Percentiles rank a stretch among this genome's conserved stretches.
phyloP scores from a whole-genome alignment of 2,113 vertebrate species.

The Herpetotheres cachinnans region DNA sequence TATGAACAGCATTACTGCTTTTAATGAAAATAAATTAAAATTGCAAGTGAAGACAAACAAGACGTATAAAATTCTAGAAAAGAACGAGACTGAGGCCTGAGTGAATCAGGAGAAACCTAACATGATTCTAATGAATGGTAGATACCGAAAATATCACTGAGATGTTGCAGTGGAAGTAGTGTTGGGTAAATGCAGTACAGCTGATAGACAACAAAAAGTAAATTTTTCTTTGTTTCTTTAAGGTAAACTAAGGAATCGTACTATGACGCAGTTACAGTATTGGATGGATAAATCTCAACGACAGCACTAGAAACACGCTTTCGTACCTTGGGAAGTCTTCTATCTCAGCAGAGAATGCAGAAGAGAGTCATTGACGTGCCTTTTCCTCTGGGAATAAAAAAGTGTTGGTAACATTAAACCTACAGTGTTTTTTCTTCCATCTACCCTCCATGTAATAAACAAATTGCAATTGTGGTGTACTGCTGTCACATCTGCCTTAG shows the following conservation, averaged over 20 bases:
- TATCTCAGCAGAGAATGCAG: neutral
- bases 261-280: neutral
- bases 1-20: neutral
- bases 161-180: neutral
- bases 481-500: neutral
- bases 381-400: neutral
- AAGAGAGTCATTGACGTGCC: neutral
- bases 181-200: neutral
- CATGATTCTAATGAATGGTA: neutral
- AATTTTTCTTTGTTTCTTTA: neutral
- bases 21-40: neutral
- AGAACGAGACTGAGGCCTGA: neutral
- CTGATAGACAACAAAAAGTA: neutral
- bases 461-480: neutral
- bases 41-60: neutral
- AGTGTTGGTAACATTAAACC: neutral
- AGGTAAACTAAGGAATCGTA: neutral
- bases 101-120: neutral
- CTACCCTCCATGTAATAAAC: fast-evolving
- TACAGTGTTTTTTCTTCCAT: neutral
- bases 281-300: neutral
- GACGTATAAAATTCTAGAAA: neutral
- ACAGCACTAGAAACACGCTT: neutral
- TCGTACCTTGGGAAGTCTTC: neutral
- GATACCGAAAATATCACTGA: neutral